Evolutionary conservation across 2,113 vertebrate genomes (phyloP).

Genomic region (Equus przewalskii): DNA sequence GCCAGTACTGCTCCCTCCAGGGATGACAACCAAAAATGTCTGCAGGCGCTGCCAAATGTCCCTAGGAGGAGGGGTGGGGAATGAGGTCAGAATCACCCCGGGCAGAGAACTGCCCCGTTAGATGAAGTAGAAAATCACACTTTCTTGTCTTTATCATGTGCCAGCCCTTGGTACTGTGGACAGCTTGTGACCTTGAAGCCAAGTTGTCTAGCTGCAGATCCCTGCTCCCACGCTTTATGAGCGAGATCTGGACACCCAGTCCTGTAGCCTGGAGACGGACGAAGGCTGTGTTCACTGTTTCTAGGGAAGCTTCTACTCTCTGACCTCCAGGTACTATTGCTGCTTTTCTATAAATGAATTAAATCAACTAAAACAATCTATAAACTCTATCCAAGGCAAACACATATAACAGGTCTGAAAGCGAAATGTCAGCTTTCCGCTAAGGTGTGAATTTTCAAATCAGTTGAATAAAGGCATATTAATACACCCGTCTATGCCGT

Average conservation of each 20-base stretch:
- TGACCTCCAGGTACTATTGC: background rate
- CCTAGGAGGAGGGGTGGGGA: rapidly evolving
- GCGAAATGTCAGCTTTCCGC: conserved; percentile 9
- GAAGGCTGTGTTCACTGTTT: background rate
- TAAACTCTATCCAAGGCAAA: conserved; percentile 53
- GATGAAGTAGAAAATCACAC: background rate
- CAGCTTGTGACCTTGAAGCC: background rate
- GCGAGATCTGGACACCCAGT: background rate
- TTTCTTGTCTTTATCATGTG: background rate
- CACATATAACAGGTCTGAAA: conserved; percentile 14
- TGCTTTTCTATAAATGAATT: conserved; percentile 51
- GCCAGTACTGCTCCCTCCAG: background rate
- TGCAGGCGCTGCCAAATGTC: background rate
- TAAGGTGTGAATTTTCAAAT: background rate
- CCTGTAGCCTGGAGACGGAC: background rate
- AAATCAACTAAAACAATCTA: conserved; percentile 49
- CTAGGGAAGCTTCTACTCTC: background rate
- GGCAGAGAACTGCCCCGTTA: background rate
- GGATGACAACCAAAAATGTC: background rate
- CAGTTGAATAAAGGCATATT: background rate
- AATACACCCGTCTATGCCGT: background rate
- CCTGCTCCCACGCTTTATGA: background rate
- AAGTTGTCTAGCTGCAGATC: background rate
- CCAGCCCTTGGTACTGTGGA: no score
- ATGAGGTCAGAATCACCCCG: background rate